Base-by-base conservation (phyloP, 2,797 vertebrate genomes). In the Sciurus vulgaris region DNA sequence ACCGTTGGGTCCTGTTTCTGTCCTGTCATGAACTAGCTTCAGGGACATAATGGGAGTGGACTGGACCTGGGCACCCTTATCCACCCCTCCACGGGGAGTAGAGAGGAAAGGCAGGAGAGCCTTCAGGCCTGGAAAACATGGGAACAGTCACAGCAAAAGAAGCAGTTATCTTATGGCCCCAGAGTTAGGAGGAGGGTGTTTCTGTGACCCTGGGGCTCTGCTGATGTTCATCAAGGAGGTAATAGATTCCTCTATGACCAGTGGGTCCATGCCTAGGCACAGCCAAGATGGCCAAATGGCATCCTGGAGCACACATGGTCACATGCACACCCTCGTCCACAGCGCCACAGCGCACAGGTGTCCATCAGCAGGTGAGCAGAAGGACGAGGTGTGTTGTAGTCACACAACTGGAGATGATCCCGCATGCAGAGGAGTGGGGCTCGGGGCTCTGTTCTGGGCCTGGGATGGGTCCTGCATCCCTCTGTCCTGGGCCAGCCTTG, bases 381-480 rank as follows among this genome's bases (percentile, higher is more conserved):
- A 24, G 79, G 74, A 49, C 26, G 24, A 41, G 15, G 38, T 4
- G 8, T 30, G 38, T 13, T 13, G 35, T 10, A 5, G 10, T 6
- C 38, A 12, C 9, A 54, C 3, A 0, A 1, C 35, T 65, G 44
- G 14, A 28, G 5, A 7, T 20, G 17, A 22, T 35, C 65, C 13
- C 8, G 47, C 56, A 12, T 1, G 1, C 5, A 41, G 28, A 73
- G 38, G n/a, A 86, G 7, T 2, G 0, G 77, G 82, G 88, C 93
- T 4, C 20, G 0, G 0, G 18, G 28, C 76, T 38, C 1, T 17
- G 35, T 41, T 3, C 13, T 0, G 41, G 59, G 47, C 30, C 35
- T 44, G 2, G 51, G 41, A 22, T 1, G 1, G 51, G 30, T 17
- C 82, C 12, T 4, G 26, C 20, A 5, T n/a, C 17, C 28, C 67